These are phyloP conservation scores for Gymnoscopelus microlampas DNA, from an alignment of 2,797 vertebrate genomes.

Conservation along the genomic window DNA sequence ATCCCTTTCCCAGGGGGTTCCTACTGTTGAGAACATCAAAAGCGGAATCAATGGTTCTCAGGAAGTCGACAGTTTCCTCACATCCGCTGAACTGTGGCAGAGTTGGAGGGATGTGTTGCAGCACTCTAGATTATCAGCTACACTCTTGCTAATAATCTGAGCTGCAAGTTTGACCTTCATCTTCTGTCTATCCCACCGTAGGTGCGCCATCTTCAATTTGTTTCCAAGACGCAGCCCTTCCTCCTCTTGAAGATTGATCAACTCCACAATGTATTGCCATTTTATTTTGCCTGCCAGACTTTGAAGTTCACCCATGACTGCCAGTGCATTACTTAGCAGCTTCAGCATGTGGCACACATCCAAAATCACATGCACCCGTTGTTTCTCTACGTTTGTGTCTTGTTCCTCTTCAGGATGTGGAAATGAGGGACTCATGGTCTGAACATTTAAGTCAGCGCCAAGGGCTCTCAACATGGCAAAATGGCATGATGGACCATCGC, in stretches of 20 bases:
- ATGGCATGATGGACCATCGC: conserved; percentile 13
- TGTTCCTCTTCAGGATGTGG: neutral
- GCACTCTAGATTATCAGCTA: conserved; percentile 27
- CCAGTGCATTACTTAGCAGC: conserved; percentile 29
- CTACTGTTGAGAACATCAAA: conserved; percentile 33
- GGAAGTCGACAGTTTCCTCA: conserved; percentile 22
- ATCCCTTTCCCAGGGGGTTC: conserved; percentile 26
- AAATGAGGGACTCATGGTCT: neutral
- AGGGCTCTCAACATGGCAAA: too few species aligned
- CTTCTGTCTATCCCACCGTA: conserved; percentile 29
- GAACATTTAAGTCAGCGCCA: neutral
- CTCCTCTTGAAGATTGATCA: conserved; percentile 29
- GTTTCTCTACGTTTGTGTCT: neutral
- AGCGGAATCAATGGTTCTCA: conserved; percentile 20
- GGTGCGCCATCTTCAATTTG: conserved; percentile 27
- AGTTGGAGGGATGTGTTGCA: conserved; percentile 11
- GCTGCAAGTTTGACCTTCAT: neutral
- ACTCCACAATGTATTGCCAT: conserved; percentile 32
- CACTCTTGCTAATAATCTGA: conserved; percentile 26
- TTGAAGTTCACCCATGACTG: conserved; percentile 1
- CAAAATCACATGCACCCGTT: conserved; percentile 4
- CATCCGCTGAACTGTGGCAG: conserved; percentile 20
- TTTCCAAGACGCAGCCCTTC: conserved; percentile 26
- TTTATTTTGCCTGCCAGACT: conserved; percentile 7
- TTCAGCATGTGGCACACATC: conserved; percentile 36